Evolutionary conservation across 2,888 invertebrate species (phyloP).

Genomic region (Drosophila demipolita): DNA sequence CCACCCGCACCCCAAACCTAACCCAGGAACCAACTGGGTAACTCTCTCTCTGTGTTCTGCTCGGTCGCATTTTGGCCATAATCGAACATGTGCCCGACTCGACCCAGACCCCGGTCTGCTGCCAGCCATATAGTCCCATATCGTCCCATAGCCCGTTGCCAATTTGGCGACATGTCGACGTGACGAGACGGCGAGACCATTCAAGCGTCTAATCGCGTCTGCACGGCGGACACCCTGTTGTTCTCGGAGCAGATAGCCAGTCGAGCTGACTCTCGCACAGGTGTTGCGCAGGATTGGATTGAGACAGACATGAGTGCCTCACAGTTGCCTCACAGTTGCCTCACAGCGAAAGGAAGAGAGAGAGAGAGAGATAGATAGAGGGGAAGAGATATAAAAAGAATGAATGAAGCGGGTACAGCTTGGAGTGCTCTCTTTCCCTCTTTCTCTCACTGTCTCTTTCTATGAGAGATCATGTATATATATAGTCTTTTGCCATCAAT

Average conservation of each 20-base stretch:
- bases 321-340: conserved; percentile 12
- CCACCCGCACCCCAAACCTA: conserved; percentile 2
- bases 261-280: conserved; percentile 45
- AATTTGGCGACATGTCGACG: conserved; percentile 40
- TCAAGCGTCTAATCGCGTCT: conserved; percentile 65
- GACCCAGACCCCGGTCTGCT: neutral
- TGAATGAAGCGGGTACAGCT: neutral
- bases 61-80: conserved; percentile 76
- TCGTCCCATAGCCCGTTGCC: conserved; percentile 20
- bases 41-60: conserved; percentile 74
- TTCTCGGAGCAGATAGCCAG: conserved; percentile 32
- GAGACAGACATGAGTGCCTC: conserved; percentile 12
- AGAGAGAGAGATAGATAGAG: neutral
- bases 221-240: conserved; percentile 21
- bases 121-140: conserved; percentile 3
- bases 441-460: neutral
- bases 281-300: conserved; percentile 57
- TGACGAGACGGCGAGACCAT: conserved; percentile 36
- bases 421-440: neutral
- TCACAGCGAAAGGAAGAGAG: neutral
- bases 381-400: neutral
- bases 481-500: no score
- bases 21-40: conserved; percentile 4
- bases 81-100: conserved; percentile 63
- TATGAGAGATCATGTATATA: neutral